A percentile compares a stretch with the other conserved stretches of the same genome.
Conservation (phyloP, 2,113 vertebrate species). For the Mustela nigripes region DNA sequence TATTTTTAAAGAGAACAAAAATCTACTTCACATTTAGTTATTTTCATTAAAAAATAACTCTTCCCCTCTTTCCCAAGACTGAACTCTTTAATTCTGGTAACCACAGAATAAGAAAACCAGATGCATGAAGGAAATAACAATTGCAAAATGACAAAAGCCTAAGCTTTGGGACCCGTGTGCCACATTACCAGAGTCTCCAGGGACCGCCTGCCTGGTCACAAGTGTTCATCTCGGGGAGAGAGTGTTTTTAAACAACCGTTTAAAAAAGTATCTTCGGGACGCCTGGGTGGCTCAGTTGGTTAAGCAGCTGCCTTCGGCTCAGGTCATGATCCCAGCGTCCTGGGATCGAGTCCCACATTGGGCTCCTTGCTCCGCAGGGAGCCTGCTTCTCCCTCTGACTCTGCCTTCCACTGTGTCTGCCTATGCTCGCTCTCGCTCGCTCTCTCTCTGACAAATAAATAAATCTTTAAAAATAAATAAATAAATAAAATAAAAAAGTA, state of each 20-base stretch:
- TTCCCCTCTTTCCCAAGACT: not conserved
- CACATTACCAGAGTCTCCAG: not conserved
- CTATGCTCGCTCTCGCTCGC: no score
- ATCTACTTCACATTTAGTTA: not conserved
- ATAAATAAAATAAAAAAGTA: not conserved
- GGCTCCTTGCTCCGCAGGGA: no score
- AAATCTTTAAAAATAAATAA: no score
- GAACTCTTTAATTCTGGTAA: constrained; percentile 37
- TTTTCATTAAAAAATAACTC: constrained; percentile 31
- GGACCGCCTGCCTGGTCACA: not conserved
- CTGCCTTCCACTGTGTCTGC: no score
- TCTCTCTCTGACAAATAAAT: no score
- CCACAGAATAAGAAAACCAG: not conserved
- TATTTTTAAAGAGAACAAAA: not conserved
- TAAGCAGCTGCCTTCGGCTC: no score
- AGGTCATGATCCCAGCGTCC: no score
- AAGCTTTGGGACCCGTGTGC: not conserved
- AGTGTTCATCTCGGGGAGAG: not conserved
- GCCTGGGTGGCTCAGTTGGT: no score
- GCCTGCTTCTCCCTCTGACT: no score
- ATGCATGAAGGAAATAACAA: not conserved
- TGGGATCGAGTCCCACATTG: no score
- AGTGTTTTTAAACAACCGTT: not conserved
- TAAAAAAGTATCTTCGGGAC: not conserved
- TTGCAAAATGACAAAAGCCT: constrained; percentile 44